Evolutionary conservation across 1,140 invertebrate genomes (phyloP), one percentile per base, ranked within the genome.

Genomic region (Tetramorium simillimum): DNA sequence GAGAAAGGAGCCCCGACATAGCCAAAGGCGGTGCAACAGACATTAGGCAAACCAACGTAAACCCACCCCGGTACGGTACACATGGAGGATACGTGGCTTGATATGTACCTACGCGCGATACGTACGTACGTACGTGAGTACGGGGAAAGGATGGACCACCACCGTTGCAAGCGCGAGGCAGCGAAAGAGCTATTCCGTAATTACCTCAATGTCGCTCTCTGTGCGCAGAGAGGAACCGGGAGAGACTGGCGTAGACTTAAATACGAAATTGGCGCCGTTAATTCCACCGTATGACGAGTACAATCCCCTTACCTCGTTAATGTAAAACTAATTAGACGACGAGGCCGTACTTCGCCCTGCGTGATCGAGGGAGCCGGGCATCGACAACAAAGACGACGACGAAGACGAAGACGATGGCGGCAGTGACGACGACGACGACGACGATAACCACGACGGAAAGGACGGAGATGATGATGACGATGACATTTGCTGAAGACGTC

Each of bases 41-140:
- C 89, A 90, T 90, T 88, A 90, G 72, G 89, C 89, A 91, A 90
- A 91, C 81, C 76, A 90, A 91, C 86, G 86, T 88, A 88, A 90
- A 90, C 89, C 63, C 86, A 28, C 60, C 43, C 67, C 53, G 18
- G 18, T 21, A 69, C 28, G 24, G 60, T 87, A 58, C 28, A 58
- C 46, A 73, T 33, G 73, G 43, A 72, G 53, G 51, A 46, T 78
- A 78, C 53, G 51, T 62, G 63, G 63, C 28, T 62, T 78, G 82
- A 89, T 89, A 88, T 87, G 46, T 70, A 69, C 58, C 14, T 60
- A 43, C 40, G 56, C 40, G 73, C 73, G 56, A 33, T 76, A 60
- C 28, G 53, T 72, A 56, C 28, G 53, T 72, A 56, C 62, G 40
- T 51, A 21, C 10, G 51, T 21, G 21, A 69, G n/a, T 2, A 37